Evolutionary conservation across 2,888 invertebrate genomes (phyloP).

Genomic region (Drosophila percnosoma): DNA sequence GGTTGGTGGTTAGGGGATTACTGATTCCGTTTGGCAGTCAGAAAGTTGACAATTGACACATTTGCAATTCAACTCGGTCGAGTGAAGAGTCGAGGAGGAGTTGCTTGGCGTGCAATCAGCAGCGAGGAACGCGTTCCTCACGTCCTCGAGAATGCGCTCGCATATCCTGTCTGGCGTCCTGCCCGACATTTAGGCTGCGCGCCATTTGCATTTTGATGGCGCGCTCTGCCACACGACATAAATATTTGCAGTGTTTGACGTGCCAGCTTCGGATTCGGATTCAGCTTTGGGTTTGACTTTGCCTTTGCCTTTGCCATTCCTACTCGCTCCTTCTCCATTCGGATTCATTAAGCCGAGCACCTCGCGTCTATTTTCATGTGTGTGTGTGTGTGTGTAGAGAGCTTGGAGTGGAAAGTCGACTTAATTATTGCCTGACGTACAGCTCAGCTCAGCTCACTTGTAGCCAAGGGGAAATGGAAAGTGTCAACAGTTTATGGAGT

Average conservation of each 20-base stretch:
- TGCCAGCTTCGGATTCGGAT: constrained; percentile 49
- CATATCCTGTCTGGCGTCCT: constrained; percentile 19
- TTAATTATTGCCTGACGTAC: constrained; percentile 70
- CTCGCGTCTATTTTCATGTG: constrained; percentile 21
- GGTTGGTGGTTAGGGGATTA: constrained; percentile 11
- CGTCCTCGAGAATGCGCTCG: constrained; percentile 22
- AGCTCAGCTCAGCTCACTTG: constrained; percentile 23
- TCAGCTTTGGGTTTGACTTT: constrained; percentile 31
- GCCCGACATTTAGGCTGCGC: constrained; percentile 63
- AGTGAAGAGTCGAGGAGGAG: constrained; percentile 46
- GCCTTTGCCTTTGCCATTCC: constrained; percentile 18
- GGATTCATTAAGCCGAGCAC: constrained; percentile 76
- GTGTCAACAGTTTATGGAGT: constrained; percentile 72
- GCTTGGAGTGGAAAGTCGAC: constrained; percentile 49
- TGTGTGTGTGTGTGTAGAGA: constrained; percentile 36
- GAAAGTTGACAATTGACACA: constrained; percentile 80
- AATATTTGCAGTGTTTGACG: constrained; percentile 81
- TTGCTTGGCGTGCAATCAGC: constrained; percentile 54
- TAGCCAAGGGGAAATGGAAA: constrained; percentile 42
- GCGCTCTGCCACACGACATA: constrained; percentile 57
- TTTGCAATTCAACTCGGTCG: constrained; percentile 73
- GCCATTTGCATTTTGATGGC: constrained; percentile 78
- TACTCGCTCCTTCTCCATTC: constrained; percentile 33
- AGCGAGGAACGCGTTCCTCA: constrained; percentile 31
- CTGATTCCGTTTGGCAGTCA: constrained; percentile 63